A percentile compares a stretch with the other conserved stretches of the same genome.
These are phyloP conservation scores for Leptopilina myrica DNA, from an alignment of 2,888 invertebrate species.

Conservation along the genomic window DNA sequence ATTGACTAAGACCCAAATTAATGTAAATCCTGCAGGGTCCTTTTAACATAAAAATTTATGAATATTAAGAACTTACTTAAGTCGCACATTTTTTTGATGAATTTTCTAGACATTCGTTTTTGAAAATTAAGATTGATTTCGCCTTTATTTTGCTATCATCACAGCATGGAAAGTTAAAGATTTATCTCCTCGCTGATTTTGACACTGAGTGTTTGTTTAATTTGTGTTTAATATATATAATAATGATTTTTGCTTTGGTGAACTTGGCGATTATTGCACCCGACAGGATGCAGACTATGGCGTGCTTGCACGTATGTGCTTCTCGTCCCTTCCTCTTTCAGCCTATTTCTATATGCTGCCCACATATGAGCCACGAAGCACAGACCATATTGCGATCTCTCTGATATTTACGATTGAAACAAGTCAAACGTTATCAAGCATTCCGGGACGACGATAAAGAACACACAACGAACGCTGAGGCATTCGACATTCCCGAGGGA, in stretches of 20 bases:
- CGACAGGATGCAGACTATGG: slow-evolving; percentile 49
- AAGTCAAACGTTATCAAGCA: slow-evolving; percentile 77
- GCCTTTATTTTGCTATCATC: neutral
- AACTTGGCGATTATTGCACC: slow-evolving; percentile 54
- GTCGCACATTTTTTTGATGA: too few relatives aligned
- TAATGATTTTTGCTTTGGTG: slow-evolving; percentile 38
- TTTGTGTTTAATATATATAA: slow-evolving; percentile 9
- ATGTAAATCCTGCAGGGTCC: too few relatives aligned
- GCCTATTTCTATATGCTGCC: slow-evolving; percentile 38
- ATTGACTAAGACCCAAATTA: too few relatives aligned
- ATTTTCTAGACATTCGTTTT: too few relatives aligned
- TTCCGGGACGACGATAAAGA: slow-evolving; percentile 75
- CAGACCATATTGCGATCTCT: slow-evolving; percentile 63
- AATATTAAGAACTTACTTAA: too few relatives aligned
- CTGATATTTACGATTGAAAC: slow-evolving; percentile 75
- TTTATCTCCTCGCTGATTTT: neutral
- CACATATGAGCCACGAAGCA: slow-evolving; percentile 39
- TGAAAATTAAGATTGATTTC: too few relatives aligned
- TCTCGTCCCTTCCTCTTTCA: slow-evolving; percentile 38
- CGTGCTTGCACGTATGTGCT: slow-evolving; percentile 53
- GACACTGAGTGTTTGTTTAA: neutral
- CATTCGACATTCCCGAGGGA: slow-evolving; percentile 67
- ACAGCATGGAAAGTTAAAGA: neutral
- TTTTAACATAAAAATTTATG: too few relatives aligned
- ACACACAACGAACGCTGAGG: slow-evolving; percentile 74